Evolutionary conservation across 2,888 invertebrate genomes (phyloP), one percentile per base, ranked within the genome.

Genomic region (Cecidostiba fungosa): DNA sequence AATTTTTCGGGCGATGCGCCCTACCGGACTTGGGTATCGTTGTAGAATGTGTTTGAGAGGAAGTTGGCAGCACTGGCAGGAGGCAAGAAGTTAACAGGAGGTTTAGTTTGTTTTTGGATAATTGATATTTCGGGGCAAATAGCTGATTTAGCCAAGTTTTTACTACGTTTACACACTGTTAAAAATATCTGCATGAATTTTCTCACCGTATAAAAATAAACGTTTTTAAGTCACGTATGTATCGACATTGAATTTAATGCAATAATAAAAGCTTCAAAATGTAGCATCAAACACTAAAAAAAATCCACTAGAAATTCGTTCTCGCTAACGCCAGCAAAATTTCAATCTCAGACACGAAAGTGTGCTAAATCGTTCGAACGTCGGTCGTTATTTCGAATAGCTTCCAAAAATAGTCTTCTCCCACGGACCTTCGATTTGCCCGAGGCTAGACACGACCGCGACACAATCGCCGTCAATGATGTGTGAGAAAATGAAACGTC

Each of bases 1-100:
- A 73, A 73, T 73, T 73, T 73, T 73, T 26, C 32, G 39, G 54
- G n/a, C 54, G 54, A 54, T n/a, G 19, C 32, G 69, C 69, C 32
- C 19, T 50, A 3, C 19, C 10, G 54, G 54, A n/a, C n/a, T 54
- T 54, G 54, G n/a, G n/a, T 16, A 19, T 19, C 6, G 54, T 16
- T n/a, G 54, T n/a, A 54, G 43, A 12, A 43, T 10, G 54, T n/a
- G n/a, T n/a, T 19, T 19, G 54, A 54, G n/a, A 54, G n/a, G 54
- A 54, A 54, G 54, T 54, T 54, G 12, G 43, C 43, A 43, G 43
- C 43, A 43, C 43, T 54, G 54, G 16, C 5, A 3, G 0, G 16
- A 16, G 50, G 50, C 0, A 16, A 19, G 50, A 50, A 50, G 50
- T 50, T 50, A 50, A 50, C 50, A 6, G 36, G 50, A 5, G 54